Conservation (phyloP, 2,888 invertebrate species). For the Volucella inanis region DNA sequence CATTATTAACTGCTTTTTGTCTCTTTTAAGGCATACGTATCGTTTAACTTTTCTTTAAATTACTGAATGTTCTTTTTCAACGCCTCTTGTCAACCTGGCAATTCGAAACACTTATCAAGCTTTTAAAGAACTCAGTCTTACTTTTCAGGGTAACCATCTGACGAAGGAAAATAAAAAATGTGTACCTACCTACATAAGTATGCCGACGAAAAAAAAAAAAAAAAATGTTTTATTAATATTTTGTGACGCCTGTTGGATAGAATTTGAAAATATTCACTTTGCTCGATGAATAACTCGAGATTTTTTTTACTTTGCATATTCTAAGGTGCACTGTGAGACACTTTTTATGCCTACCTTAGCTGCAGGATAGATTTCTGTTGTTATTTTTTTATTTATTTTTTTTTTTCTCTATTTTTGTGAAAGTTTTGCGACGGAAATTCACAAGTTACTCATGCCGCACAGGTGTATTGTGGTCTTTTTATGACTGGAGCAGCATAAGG, state of each 20-base stretch:
- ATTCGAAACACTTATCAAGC: conserved; percentile 45
- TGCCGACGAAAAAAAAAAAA: conserved; percentile 1
- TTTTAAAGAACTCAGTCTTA: conserved; percentile 24
- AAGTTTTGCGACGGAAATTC: conserved; percentile 34
- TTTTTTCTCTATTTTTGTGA: conserved; percentile 1
- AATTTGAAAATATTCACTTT: conserved; percentile 63
- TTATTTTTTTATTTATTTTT: neutral
- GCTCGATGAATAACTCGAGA: conserved; percentile 49
- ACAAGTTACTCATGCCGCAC: conserved; percentile 54
- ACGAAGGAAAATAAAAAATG: neutral
- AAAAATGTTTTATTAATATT: conserved; percentile 71
- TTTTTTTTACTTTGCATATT: conserved; percentile 64
- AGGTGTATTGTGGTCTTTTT: conserved; percentile 63
- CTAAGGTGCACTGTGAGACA: conserved; percentile 54
- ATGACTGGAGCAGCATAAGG: conserved; percentile 41
- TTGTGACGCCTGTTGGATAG: conserved; percentile 57
- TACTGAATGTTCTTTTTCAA: neutral
- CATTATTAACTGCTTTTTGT: too few relatives aligned
- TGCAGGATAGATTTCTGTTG: conserved; percentile 18
- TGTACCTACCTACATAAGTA: neutral
- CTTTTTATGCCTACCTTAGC: conserved; percentile 46
- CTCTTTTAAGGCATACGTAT: neutral
- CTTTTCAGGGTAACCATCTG: neutral
- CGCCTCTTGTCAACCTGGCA: conserved; percentile 33
- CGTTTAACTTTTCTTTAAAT: conserved; percentile 18